Conservation (phyloP, 2,113 vertebrate genomes). For the Hemicordylus capensis region DNA sequence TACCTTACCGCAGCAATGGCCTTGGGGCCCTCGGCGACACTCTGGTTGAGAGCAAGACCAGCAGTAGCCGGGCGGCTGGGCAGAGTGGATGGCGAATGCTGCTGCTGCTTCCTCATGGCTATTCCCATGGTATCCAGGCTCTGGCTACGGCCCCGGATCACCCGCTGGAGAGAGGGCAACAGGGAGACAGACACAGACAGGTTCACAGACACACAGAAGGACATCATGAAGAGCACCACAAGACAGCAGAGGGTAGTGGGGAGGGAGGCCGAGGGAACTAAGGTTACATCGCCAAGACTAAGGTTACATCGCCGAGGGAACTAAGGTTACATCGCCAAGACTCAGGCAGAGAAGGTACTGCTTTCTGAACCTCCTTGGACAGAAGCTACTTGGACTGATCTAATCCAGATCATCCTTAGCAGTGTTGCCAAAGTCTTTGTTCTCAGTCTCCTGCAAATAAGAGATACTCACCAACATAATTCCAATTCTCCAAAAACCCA, state of each 20-base stretch:
- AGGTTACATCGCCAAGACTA: slow-evolving; percentile 44
- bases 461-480: background rate
- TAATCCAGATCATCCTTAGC: background rate
- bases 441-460: background rate
- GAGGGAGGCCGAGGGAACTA: slow-evolving; percentile 29
- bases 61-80: slow-evolving; percentile 62
- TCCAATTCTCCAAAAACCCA: background rate
- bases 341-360: background rate
- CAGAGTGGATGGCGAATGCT: slow-evolving; percentile 54
- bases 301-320: too few relatives aligned
- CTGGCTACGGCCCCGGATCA: slow-evolving; percentile 89
- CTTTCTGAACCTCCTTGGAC: background rate
- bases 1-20: slow-evolving; percentile 71
- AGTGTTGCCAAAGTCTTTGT: background rate
- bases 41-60: slow-evolving; percentile 72
- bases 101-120: slow-evolving; percentile 69
- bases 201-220: slow-evolving; percentile 48
- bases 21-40: slow-evolving; percentile 70
- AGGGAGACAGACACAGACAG: slow-evolving; percentile 65
- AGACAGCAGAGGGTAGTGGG: background rate
- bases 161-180: slow-evolving; percentile 77
- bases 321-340: too few relatives aligned
- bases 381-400: background rate
- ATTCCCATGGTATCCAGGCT: slow-evolving; percentile 86
- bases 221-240: slow-evolving; percentile 43